phyloP scores from a whole-genome alignment of 2,888 invertebrate species.

The Hemithea aestivaria region DNA sequence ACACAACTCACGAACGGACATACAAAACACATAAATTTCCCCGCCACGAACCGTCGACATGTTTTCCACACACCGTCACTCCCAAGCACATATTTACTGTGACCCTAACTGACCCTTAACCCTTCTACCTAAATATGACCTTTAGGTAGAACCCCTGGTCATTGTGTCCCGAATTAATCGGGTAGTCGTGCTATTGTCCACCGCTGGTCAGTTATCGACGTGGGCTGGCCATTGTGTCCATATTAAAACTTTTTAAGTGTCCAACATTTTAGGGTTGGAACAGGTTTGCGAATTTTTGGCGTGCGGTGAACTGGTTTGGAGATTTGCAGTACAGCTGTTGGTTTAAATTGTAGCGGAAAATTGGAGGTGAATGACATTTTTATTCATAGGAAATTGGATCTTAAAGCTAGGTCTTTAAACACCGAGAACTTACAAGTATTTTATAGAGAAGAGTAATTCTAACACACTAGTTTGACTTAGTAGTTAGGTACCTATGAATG shows the following conservation, averaged over 20 bases:
- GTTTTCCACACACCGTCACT: slow-evolving; percentile 71
- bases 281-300: slow-evolving; percentile 44
- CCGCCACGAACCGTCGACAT: slow-evolving; percentile 53
- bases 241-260: slow-evolving; percentile 73
- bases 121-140: slow-evolving; percentile 77
- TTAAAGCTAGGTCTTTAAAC: too few species aligned
- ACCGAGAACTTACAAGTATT: too few species aligned
- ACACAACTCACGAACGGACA: slow-evolving; percentile 19
- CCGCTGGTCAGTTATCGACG: slow-evolving; percentile 59
- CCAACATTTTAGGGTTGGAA: slow-evolving; percentile 48
- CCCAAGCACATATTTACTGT: slow-evolving; percentile 70
- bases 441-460: too few species aligned
- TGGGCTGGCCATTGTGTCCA: slow-evolving; percentile 56
- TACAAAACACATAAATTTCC: slow-evolving; percentile 63
- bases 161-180: slow-evolving; percentile 75
- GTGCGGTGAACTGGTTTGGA: slow-evolving; percentile 37
- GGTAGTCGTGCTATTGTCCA: slow-evolving; percentile 65
- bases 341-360: slow-evolving; percentile 11
- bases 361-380: slow-evolving; percentile 2
- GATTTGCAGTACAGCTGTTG: slow-evolving; percentile 26
- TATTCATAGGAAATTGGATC: too few species aligned
- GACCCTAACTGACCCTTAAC: slow-evolving; percentile 71
- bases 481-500: too few species aligned
- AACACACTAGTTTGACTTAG: too few species aligned
- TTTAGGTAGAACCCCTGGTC: slow-evolving; percentile 59